Evolutionary conservation across 2,888 invertebrate species (phyloP), one percentile per base, ranked within the genome.

Genomic region (Flexamia atlantica): DNA sequence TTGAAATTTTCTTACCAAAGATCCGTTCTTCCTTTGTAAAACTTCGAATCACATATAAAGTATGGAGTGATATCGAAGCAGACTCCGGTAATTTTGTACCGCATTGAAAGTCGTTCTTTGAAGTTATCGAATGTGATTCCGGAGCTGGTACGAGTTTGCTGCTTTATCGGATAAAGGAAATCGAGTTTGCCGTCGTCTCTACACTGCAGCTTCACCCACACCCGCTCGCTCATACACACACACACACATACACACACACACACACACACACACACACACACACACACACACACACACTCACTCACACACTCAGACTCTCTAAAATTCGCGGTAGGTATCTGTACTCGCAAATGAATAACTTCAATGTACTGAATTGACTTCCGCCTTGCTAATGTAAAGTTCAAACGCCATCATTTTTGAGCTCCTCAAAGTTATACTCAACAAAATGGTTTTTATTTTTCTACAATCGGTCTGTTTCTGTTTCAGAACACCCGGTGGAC

Each of bases 401-500:
- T n/a, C n/a, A n/a, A n/a, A n/a, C n/a, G n/a, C n/a, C n/a, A n/a
- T n/a, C n/a, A n/a, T n/a, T n/a, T n/a, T n/a, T n/a, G n/a, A n/a
- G n/a, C n/a, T n/a, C n/a, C n/a, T n/a, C n/a, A n/a, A n/a, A n/a
- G n/a, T n/a, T n/a, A n/a, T n/a, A n/a, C n/a, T n/a, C n/a, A n/a
- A n/a, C n/a, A n/a, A n/a, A n/a, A n/a, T n/a, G n/a, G n/a, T n/a
- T n/a, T n/a, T n/a, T n/a, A n/a, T n/a, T n/a, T n/a, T n/a, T n/a
- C n/a, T n/a, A n/a, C n/a, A n/a, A n/a, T n/a, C n/a, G n/a, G n/a
- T n/a, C n/a, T 36, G 9, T 36, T 9, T 36, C 36, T 72, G 36
- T 72, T 60, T 5, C 76, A 84, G 84, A 84, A 57, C 80, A 80
- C 25, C 84, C 84, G 28, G 80, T 84, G 28, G 84, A 84, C 60